Evolutionary conservation across 2,113 vertebrate genomes (phyloP).

Genomic region (Fregata magnificens): DNA sequence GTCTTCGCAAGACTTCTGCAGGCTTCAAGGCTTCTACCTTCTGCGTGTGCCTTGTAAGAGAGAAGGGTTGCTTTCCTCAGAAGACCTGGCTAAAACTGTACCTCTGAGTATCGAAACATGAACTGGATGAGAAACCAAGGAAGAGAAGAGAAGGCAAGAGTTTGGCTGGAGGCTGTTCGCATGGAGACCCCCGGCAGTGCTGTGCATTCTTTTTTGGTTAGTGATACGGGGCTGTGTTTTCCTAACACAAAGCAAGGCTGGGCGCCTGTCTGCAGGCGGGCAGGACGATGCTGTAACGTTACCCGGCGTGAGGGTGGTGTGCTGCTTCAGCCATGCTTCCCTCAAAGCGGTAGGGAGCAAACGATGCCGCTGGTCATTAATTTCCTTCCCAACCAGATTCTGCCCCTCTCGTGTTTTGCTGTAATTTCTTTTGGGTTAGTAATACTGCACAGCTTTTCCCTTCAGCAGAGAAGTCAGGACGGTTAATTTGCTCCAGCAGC

Average conservation of each 20-base stretch:
- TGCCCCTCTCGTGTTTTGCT: neutral
- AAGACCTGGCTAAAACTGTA: neutral
- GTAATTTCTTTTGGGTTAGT: neutral
- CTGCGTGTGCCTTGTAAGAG: rapidly evolving
- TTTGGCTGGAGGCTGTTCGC: neutral
- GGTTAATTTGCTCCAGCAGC: neutral
- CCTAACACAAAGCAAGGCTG: neutral
- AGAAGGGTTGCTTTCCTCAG: neutral
- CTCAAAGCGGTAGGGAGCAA: neutral
- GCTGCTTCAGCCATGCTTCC: neutral
- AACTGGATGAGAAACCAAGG: neutral
- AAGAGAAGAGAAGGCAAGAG: neutral
- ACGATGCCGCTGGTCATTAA: neutral
- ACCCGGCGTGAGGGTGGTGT: rapidly evolving
- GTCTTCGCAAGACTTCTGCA: neutral
- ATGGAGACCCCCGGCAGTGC: rapidly evolving
- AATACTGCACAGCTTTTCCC: neutral
- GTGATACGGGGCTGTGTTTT: neutral
- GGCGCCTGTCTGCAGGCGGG: neutral
- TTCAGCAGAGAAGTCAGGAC: neutral
- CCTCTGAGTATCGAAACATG: neutral
- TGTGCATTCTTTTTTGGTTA: neutral
- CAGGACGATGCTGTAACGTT: rapidly evolving
- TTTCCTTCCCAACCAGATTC: neutral
- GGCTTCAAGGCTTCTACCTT: neutral